Percentiles rank a stretch among this genome's conserved stretches.
phyloP scores from a whole-genome alignment of 2,113 vertebrate genomes.

The Nerophis lumbriciformis region DNA sequence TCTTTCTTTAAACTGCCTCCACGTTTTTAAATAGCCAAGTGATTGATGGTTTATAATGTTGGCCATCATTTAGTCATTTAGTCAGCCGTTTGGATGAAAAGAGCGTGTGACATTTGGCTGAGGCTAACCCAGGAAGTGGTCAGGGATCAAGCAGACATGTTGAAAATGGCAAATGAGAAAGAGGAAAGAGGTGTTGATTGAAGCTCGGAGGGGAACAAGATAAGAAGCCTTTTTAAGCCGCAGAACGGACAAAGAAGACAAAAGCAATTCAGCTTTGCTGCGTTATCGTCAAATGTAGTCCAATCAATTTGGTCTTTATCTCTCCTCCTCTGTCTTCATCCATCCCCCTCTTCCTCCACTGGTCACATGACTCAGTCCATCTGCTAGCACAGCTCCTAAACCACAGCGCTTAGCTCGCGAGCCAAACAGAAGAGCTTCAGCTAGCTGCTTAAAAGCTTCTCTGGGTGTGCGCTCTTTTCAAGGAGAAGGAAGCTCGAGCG shows the following conservation, averaged over 20 bases:
- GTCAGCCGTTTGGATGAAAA: no score
- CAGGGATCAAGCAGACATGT: background rate
- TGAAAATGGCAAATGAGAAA: no score
- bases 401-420: conserved; percentile 24
- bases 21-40: no score
- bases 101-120: no score
- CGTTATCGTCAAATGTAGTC: conserved; percentile 24
- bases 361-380: conserved; percentile 43
- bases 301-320: conserved; percentile 33
- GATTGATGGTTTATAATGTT: no score
- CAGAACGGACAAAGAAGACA: conserved; percentile 20
- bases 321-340: conserved; percentile 27
- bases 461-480: no score
- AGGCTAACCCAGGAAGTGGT: no score
- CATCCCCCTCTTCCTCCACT: conserved; percentile 37
- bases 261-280: conserved; percentile 33
- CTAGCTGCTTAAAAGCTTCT: conserved; percentile 49
- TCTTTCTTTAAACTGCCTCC: no score
- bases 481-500: no score
- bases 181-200: conserved; percentile 25
- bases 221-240: conserved; percentile 30
- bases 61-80: no score
- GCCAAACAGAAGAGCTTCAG: conserved; percentile 34
- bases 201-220: conserved; percentile 12
- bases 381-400: conserved; percentile 53